phyloP scores from a whole-genome alignment of 2,888 invertebrate species.

The Dimorphilus gyrociliatus region DNA sequence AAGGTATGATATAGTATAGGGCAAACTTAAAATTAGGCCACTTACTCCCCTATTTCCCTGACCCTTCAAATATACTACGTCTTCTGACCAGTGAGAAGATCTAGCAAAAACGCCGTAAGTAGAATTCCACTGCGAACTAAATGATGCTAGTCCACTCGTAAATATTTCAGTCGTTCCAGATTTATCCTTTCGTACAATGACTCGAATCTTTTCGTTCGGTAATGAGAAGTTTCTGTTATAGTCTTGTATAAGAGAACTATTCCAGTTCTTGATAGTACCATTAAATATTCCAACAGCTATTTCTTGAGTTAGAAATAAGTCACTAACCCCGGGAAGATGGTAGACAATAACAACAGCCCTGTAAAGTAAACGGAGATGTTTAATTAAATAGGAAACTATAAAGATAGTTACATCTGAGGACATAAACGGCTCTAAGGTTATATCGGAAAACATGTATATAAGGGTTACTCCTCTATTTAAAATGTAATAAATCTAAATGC shows the following conservation, averaged over 20 bases:
- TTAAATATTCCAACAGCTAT: conserved; percentile 25
- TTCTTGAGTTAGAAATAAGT: conserved; percentile 16
- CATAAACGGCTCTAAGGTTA: too few relatives aligned
- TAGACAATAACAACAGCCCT: conserved; percentile 23
- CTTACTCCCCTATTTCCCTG: conserved; percentile 8
- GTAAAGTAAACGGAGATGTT: too few relatives aligned
- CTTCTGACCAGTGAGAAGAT: too few relatives aligned
- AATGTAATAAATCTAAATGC: too few relatives aligned
- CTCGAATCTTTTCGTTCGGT: conserved; percentile 15
- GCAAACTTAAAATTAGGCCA: conserved; percentile 7
- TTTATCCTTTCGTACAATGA: conserved; percentile 21
- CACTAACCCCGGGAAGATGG: conserved; percentile 15
- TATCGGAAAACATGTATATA: too few relatives aligned
- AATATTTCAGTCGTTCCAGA: conserved; percentile 28
- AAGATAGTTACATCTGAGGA: too few relatives aligned
- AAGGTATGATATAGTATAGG: too few relatives aligned
- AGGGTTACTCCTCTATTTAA: too few relatives aligned
- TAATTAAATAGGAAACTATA: too few relatives aligned
- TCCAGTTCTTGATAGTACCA: conserved; percentile 20
- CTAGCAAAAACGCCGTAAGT: conserved; percentile 19
- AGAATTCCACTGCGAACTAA: conserved; percentile 17
- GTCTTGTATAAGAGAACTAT: conserved; percentile 13
- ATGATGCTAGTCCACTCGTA: conserved; percentile 18
- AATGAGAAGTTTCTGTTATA: conserved; percentile 16
- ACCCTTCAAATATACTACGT: conserved; percentile 5